phyloP scores from a whole-genome alignment of 1,140 invertebrate species.

The Caenorhabditis brenneri region DNA sequence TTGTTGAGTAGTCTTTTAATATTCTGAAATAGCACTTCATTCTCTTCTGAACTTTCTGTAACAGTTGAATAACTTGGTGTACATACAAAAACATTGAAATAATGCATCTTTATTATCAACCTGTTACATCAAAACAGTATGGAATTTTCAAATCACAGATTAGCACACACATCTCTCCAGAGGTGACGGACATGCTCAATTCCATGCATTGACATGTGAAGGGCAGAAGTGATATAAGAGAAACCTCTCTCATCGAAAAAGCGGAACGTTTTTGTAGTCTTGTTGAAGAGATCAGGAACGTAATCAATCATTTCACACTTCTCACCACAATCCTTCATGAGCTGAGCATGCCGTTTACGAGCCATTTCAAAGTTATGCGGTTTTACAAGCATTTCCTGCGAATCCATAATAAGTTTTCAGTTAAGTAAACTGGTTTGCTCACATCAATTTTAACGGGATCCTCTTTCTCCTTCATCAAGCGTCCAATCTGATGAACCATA shows the following conservation, averaged over 20 bases:
- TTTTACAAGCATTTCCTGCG: background rate
- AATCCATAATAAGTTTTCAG: too few species aligned
- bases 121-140: too few species aligned
- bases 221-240: background rate
- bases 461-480: background rate
- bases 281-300: background rate
- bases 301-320: constrained; percentile 16
- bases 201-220: background rate
- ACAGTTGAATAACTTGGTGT: too few species aligned
- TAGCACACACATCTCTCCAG: background rate
- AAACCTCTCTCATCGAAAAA: background rate
- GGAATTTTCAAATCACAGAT: background rate
- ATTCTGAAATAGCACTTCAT: too few species aligned
- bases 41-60: too few species aligned
- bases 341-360: background rate
- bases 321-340: background rate
- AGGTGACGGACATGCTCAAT: background rate
- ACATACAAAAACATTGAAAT: too few species aligned
- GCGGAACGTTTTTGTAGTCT: background rate
- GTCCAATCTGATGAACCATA: background rate
- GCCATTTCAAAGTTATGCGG: background rate
- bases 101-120: too few species aligned
- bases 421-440: too few species aligned
- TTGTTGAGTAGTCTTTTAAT: too few species aligned
- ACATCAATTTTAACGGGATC: background rate